Evolutionary conservation across 2,888 invertebrate genomes (phyloP).

Genomic region (Sepiola atlantica): DNA sequence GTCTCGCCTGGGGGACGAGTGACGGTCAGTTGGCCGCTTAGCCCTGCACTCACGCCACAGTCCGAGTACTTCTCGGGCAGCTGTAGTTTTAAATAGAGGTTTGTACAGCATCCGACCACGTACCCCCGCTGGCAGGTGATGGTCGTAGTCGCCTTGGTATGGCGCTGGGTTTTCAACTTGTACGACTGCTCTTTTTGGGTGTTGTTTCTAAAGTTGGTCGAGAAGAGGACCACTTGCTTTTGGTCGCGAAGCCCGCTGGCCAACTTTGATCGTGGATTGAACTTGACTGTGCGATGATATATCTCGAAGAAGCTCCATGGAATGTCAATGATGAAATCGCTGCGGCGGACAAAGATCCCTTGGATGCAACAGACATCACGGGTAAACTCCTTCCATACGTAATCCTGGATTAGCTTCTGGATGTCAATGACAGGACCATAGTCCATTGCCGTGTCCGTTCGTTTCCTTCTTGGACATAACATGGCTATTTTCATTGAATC

Average conservation of each 20-base stretch:
- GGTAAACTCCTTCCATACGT: slow-evolving; percentile 63
- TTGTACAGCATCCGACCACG: slow-evolving; percentile 59
- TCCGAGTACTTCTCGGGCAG: slow-evolving; percentile 61
- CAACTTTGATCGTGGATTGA: slow-evolving; percentile 53
- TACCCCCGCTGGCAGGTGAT: slow-evolving; percentile 61
- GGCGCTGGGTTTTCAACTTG: slow-evolving; percentile 62
- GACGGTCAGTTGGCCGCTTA: slow-evolving; percentile 60
- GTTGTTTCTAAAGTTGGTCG: slow-evolving; percentile 62
- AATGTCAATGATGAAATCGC: slow-evolving; percentile 60
- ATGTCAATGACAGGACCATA: slow-evolving; percentile 60
- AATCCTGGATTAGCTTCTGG: slow-evolving; percentile 60
- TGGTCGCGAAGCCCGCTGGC: slow-evolving; percentile 58
- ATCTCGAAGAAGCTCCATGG: slow-evolving; percentile 66
- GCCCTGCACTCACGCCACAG: slow-evolving; percentile 62
- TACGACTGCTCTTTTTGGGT: slow-evolving; percentile 63
- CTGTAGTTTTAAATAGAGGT: slow-evolving; percentile 57
- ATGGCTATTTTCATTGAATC: slow-evolving; percentile 48
- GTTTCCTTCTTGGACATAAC: slow-evolving; percentile 47
- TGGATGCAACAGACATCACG: slow-evolving; percentile 60
- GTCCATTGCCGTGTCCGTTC: slow-evolving; percentile 52
- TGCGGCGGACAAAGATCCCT: slow-evolving; percentile 56
- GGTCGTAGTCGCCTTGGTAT: slow-evolving; percentile 61
- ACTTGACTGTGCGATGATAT: slow-evolving; percentile 60
- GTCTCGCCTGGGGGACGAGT: slow-evolving; percentile 59
- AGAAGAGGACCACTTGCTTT: slow-evolving; percentile 62